Conservation (phyloP, 2,113 vertebrate species). For the Laticauda laticaudata region DNA sequence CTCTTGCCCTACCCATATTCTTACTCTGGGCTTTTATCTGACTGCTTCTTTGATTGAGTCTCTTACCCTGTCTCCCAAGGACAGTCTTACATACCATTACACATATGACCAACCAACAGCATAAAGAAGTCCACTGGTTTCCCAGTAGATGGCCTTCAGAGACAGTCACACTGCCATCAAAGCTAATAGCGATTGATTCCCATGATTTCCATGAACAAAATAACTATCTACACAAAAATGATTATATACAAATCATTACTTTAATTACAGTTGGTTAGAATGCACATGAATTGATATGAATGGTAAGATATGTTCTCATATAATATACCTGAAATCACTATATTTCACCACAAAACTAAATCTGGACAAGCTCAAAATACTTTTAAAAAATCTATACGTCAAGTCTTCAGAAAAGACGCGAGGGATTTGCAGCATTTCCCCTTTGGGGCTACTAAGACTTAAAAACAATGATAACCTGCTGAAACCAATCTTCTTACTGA, state of each 20-base stretch:
- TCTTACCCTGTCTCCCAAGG: neutral
- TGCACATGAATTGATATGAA: neutral
- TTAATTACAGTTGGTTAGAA: neutral
- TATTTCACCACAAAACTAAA: neutral
- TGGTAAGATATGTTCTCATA: neutral
- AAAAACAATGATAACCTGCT: constrained; percentile 43
- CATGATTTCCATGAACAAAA: neutral
- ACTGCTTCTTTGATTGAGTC: neutral
- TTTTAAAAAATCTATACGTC: constrained; percentile 28
- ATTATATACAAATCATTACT: neutral
- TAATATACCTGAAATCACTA: neutral
- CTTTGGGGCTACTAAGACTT: constrained; percentile 37
- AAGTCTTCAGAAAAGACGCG: neutral
- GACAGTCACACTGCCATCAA: neutral
- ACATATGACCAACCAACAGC: neutral
- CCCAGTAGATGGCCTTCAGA: neutral
- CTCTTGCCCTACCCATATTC: neutral
- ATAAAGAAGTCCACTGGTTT: neutral
- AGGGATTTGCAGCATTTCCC: constrained; percentile 29
- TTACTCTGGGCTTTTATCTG: neutral
- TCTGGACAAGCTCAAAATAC: constrained; percentile 3
- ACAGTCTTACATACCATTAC: neutral
- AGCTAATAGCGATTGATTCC: neutral
- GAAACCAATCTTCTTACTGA: constrained; percentile 36
- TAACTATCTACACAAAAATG: neutral